These are phyloP conservation scores for Antidorcas marsupialis DNA, from an alignment of 2,113 vertebrate species.

Conservation along the genomic window DNA sequence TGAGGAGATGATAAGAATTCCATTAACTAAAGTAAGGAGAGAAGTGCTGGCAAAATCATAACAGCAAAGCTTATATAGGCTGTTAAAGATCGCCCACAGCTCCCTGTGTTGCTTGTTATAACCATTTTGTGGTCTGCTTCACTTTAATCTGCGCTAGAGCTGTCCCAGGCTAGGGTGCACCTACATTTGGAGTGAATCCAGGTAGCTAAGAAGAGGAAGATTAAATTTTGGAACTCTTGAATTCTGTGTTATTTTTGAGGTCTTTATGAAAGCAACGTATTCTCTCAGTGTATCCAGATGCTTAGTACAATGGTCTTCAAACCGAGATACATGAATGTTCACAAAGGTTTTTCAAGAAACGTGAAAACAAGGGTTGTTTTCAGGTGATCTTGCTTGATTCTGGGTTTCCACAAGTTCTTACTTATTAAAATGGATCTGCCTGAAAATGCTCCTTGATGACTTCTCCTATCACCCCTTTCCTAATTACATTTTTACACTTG, in stretches of 20 bases:
- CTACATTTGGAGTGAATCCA: neutral
- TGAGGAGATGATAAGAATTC: constrained; percentile 9
- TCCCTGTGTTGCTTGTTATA: neutral
- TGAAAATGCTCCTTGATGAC: neutral
- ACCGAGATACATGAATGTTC: neutral
- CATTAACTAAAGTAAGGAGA: constrained; percentile 21
- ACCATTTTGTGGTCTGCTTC: neutral
- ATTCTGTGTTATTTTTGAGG: neutral
- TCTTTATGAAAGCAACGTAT: neutral
- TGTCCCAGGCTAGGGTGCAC: neutral
- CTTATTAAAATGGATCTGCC: neutral
- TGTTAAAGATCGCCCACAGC: neutral
- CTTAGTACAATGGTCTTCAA: neutral
- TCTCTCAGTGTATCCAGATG: neutral
- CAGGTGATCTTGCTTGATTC: neutral
- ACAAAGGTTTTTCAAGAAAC: constrained; percentile 3
- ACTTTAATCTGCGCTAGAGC: neutral
- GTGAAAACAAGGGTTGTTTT: neutral
- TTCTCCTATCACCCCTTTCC: neutral
- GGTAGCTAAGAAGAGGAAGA: neutral
- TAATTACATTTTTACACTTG: neutral
- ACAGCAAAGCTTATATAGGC: neutral
- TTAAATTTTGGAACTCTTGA: neutral
- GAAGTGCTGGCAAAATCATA: neutral
- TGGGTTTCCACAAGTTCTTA: neutral